These are phyloP conservation scores for Garra rufa DNA, from an alignment of 2,113 vertebrate genomes.

Conservation along the genomic window DNA sequence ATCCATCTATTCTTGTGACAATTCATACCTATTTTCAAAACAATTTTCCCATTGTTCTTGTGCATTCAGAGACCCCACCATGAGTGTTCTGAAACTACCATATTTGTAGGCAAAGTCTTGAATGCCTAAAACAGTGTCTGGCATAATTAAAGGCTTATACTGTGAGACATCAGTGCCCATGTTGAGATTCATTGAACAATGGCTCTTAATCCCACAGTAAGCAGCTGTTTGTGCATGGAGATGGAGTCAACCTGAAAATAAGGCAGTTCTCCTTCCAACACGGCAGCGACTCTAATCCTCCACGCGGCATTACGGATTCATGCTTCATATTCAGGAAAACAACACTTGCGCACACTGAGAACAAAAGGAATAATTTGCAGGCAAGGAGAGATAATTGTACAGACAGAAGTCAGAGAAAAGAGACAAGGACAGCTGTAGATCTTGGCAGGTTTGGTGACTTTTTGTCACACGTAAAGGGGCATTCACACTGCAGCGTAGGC, in stretches of 20 bases:
- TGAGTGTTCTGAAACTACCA: not conserved
- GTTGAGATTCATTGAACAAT: slow-evolving; percentile 37
- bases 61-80: not conserved
- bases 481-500: not conserved
- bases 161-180: slow-evolving; percentile 15
- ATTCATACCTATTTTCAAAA: not conserved
- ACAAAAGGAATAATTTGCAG: slow-evolving; percentile 45
- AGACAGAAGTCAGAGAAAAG: not conserved
- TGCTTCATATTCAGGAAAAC: slow-evolving; percentile 40
- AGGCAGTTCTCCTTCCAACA: slow-evolving; percentile 19
- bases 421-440: not conserved
- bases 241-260: slow-evolving; percentile 35
- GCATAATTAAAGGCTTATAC: slow-evolving; percentile 22
- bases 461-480: not conserved
- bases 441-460: slow-evolving; percentile 25
- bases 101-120: not conserved
- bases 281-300: slow-evolving; percentile 56
- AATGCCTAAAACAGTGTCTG: not conserved
- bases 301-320: slow-evolving; percentile 64
- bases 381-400: slow-evolving; percentile 1
- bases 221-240: slow-evolving; percentile 48
- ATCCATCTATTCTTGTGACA: too few relatives aligned
- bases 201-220: slow-evolving; percentile 39
- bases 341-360: slow-evolving; percentile 56
- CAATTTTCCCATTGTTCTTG: not conserved